Conservation (phyloP, 2,113 vertebrate species). For the Mus pahari region DNA sequence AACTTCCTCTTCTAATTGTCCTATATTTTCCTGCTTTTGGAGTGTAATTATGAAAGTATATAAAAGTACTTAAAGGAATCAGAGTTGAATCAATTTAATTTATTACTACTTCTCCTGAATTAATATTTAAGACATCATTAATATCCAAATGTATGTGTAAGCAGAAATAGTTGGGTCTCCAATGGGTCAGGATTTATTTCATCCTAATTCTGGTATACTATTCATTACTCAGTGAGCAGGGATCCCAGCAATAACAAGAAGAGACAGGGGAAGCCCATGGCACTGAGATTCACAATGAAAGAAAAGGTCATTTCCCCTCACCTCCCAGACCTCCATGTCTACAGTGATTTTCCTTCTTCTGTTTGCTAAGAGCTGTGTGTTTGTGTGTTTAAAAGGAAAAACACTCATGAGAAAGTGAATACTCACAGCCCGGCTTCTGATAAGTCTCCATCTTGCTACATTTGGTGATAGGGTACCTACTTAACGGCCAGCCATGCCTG, state of each 20-base stretch:
- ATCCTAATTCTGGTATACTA: not conserved
- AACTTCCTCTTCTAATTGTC: constrained; percentile 81
- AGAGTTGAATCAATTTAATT: constrained; percentile 79
- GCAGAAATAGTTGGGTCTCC: constrained; percentile 71
- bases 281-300: not conserved
- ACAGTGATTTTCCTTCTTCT: not conserved
- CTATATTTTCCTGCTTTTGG: constrained; percentile 57
- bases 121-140: constrained; percentile 84
- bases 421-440: not conserved
- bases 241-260: constrained; percentile 42
- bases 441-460: not conserved
- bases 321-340: not conserved
- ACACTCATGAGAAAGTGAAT: not conserved
- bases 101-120: constrained; percentile 82
- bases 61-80: constrained; percentile 85
- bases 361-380: not conserved
- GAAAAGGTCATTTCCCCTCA: constrained; percentile 23
- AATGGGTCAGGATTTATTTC: constrained; percentile 33
- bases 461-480: not conserved
- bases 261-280: not conserved
- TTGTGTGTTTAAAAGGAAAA: not conserved
- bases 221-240: not conserved
- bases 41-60: constrained; percentile 78
- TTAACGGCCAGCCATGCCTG: constrained; percentile 18
- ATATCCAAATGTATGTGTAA: constrained; percentile 80